These are phyloP conservation scores for Botia kubotai DNA, from an alignment of 2,797 vertebrate species.

Conservation along the genomic window DNA sequence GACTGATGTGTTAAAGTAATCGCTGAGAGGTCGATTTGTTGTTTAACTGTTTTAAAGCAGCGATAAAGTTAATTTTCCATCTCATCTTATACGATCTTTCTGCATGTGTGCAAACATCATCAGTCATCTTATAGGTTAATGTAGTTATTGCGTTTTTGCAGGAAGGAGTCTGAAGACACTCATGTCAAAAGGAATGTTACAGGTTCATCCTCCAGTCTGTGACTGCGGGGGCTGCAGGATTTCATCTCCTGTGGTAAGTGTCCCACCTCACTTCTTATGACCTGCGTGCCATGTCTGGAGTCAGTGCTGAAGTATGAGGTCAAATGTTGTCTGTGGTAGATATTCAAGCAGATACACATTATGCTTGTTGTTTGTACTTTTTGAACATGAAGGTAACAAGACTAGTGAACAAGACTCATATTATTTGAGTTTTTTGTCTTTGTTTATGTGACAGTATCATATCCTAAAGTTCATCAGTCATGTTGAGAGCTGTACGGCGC, in stretches of 20 bases:
- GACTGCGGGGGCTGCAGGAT: conserved; percentile 99
- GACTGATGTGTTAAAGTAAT: neutral
- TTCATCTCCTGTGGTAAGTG: conserved; percentile 99
- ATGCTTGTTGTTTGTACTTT: conserved; percentile 23
- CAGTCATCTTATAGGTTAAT: neutral
- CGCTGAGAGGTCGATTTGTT: neutral
- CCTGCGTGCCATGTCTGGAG: neutral
- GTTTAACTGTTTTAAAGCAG: neutral
- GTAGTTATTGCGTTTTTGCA: conserved; percentile 66
- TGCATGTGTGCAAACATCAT: neutral
- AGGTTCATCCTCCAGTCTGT: conserved; percentile 99
- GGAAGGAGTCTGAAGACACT: conserved; percentile 99
- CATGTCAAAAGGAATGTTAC: conserved; percentile 99
- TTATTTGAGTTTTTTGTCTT: neutral
- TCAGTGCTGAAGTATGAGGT: conserved; percentile 25
- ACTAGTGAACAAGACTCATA: no score
- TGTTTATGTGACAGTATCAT: conserved; percentile 19
- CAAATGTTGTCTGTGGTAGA: conserved; percentile 23
- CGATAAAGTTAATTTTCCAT: neutral
- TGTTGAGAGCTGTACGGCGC: conserved; percentile 40
- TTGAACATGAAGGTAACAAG: conserved; percentile 15
- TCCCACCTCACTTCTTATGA: conserved; percentile 40
- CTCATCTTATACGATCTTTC: neutral
- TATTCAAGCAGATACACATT: neutral
- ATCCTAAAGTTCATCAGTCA: conserved; percentile 60